A percentile compares a stretch with the other conserved stretches of the same genome.
Evolutionary conservation across 64 coral and sea anemone genomes (phyloP).

Genomic region (Platygyra sinensis): DNA sequence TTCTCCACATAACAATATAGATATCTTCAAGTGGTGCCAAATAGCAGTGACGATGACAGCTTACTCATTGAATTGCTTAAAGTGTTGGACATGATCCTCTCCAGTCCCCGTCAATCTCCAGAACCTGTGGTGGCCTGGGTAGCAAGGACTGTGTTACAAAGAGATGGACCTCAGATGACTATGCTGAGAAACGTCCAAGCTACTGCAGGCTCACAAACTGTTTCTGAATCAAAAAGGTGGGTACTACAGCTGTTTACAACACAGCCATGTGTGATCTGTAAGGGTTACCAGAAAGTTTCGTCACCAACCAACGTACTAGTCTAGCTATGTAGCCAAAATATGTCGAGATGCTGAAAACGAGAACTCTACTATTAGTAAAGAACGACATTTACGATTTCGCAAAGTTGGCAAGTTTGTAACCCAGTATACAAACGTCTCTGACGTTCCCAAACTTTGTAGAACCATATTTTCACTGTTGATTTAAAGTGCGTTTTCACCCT

Average conservation of each 20-base stretch:
- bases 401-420: no score
- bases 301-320: no score
- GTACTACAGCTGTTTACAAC: not conserved
- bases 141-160: conserved; percentile 62
- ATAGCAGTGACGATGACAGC: conserved; percentile 79
- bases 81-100: conserved; percentile 69
- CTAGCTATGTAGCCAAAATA: no score
- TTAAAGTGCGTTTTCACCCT: no score
- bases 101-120: conserved; percentile 44
- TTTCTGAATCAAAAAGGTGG: conserved; percentile 78
- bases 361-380: no score
- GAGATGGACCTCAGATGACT: conserved; percentile 68
- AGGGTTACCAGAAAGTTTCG: not conserved
- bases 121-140: conserved; percentile 84
- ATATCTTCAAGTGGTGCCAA: conserved; percentile 87
- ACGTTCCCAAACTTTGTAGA: no score
- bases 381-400: no score
- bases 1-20: conserved; percentile 29
- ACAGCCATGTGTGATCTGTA: not conserved
- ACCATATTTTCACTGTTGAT: no score
- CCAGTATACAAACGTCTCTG: no score
- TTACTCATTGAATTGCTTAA: conserved; percentile 66
- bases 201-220: conserved; percentile 44
- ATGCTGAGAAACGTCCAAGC: conserved; percentile 58
- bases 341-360: no score